Evolutionary conservation across 2,888 invertebrate species (phyloP).

Genomic region (Dasypogon diadema): DNA sequence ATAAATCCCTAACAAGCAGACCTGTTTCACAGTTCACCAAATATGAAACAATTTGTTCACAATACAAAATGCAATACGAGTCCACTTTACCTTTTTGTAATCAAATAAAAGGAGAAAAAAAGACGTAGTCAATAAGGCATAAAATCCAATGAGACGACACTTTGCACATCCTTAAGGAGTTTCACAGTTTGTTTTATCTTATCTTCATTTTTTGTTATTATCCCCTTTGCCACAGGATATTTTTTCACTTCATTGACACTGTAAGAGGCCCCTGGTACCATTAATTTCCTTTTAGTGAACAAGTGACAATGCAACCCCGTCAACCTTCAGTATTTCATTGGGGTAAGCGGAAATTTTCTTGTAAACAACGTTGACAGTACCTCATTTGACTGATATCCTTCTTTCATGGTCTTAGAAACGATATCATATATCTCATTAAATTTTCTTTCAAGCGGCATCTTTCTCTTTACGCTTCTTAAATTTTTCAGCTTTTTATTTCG

Average conservation of each 20-base stretch:
- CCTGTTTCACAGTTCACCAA: slow-evolving; percentile 17
- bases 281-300: neutral
- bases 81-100: slow-evolving; percentile 32
- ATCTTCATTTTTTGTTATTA: slow-evolving; percentile 51
- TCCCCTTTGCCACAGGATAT: slow-evolving; percentile 30
- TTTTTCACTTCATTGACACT: neutral
- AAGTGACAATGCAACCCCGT: slow-evolving; percentile 8
- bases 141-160: slow-evolving; percentile 55
- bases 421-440: slow-evolving; percentile 55
- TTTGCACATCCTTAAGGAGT: slow-evolving; percentile 48
- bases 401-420: slow-evolving; percentile 42
- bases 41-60: neutral
- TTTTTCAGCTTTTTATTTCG: neutral
- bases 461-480: neutral
- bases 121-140: slow-evolving; percentile 47
- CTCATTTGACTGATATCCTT: slow-evolving; percentile 16
- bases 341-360: neutral
- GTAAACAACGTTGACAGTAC: neutral
- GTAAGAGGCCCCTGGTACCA: slow-evolving; percentile 6
- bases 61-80: slow-evolving; percentile 39
- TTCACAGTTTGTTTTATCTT: slow-evolving; percentile 43
- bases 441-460: slow-evolving; percentile 22
- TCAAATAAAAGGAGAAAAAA: slow-evolving; percentile 23
- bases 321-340: neutral
- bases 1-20: slow-evolving; percentile 9